Base-by-base conservation (phyloP, 2,888 invertebrate genomes). In the Ephialtes manifestator region DNA sequence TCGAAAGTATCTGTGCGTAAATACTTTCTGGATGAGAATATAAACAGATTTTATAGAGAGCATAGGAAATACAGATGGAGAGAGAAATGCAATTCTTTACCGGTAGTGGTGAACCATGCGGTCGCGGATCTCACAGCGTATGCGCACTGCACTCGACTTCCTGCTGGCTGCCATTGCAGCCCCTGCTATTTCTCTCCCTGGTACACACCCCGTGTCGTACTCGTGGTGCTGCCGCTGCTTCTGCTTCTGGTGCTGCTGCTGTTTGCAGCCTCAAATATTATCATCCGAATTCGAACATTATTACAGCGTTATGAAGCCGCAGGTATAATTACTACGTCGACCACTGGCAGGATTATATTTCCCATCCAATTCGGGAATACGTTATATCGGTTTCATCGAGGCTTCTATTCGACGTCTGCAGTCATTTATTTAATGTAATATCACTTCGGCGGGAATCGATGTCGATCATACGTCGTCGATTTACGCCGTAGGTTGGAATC, bases 341-440 rank as follows among this genome's bases (percentile, higher is more conserved):
- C 88, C 90, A 87, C 87, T 87, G 87, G 88, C 81, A 88, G 87
- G 89, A 91, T 92, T 91, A 92, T 91, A 91, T 92, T 91, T 91
- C 91, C 63, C 90, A 92, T 92, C 90, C 89, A 90, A 91, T 92
- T 92, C 90, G 85, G 88, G 87, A 83, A 86, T 86, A 89, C 82
- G 72, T 87, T 86, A 88, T 85, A 24, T 24, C 80, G 80, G 83
- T 76, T 87, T 83, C 85, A 80, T 83, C 85, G 80, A 79, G 81
- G 83, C 84, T 80, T 65, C 48, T 15, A 77, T 15, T 67, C 72
- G 46, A 68, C 48, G 28, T 70, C 51, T 20, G 51, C 72, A 46
- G 39, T 67, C 76, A 83, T 70, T 81, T 84, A 76, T 76, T 79
- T 28, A 51, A 68, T 43, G 60, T 43, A 4, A 75, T 13, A 75